These are phyloP conservation scores for Sebastes steindachneri DNA, from an alignment of 2,797 vertebrate species.

Conservation along the genomic window DNA sequence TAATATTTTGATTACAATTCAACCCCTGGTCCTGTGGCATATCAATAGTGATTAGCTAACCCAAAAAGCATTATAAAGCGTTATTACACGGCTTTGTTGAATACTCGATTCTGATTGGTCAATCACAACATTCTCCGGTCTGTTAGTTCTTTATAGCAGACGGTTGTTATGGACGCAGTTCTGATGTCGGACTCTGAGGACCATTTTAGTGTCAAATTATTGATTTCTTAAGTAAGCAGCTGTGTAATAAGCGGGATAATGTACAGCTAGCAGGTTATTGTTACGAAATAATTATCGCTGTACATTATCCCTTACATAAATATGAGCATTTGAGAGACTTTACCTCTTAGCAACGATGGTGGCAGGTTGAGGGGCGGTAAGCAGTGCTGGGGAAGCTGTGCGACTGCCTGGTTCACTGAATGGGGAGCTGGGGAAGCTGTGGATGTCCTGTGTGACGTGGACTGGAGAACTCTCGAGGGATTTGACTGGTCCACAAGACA, in stretches of 20 bases:
- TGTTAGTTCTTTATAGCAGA: no score
- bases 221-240: no score
- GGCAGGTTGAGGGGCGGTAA: slow-evolving; percentile 14
- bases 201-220: no score
- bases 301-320: neutral
- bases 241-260: no score
- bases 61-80: neutral
- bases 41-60: neutral
- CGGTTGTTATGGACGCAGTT: no score
- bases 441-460: slow-evolving; percentile 73
- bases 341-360: slow-evolving; percentile 62
- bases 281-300: no score
- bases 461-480: slow-evolving; percentile 74
- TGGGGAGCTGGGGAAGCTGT: slow-evolving; percentile 77
- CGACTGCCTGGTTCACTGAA: slow-evolving; percentile 76
- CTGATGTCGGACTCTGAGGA: no score
- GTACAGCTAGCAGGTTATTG: no score
- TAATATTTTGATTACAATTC: no score
- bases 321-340: neutral
- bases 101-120: no score
- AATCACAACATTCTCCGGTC: no score
- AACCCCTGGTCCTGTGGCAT: slow-evolving; percentile 33
- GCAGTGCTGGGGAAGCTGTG: slow-evolving; percentile 81
- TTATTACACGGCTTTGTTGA: no score
- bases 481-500: slow-evolving; percentile 73